Evolutionary conservation across 2,888 invertebrate species (phyloP), one percentile per base, ranked within the genome.

Genomic region (Deilephila porcellus): DNA sequence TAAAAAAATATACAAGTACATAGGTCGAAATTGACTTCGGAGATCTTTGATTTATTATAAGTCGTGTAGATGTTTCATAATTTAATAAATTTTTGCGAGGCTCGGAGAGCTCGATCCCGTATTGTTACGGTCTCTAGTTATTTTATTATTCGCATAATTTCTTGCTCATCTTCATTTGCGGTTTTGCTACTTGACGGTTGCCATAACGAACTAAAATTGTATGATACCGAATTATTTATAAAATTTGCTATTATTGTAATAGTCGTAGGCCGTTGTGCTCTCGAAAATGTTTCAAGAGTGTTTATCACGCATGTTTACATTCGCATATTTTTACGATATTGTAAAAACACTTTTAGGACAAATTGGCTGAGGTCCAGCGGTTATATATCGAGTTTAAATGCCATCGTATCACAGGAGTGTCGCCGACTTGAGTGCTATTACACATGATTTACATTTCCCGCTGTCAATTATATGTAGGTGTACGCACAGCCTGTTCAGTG

Each of bases 341-440:
- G 78, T 84, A 80, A 78, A 84, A 83, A 87, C 85, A 85, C 83
- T 84, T 86, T 89, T 88, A 86, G 83, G 84, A 86, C 86, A 89
- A 86, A 86, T 90, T 93, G 93, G 93, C 91, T 71, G 37, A 74
- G 74, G 75, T 90, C 93, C 93, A 93, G 85, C 73, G 78, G 79
- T 81, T 85, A 85, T 88, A 87, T 91, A 91, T 87, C 85, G 81
- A 86, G 88, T 89, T 83, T 88, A 87, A 90, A 89, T 88, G 86
- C 83, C 85, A 83, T 86, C 85, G 86, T 89, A 90, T 90, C 87
- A 87, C 83, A 84, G 86, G 85, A 85, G 85, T 85, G 89, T 88
- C 88, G 85, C 84, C 86, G 86, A 84, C 86, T 86, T 83, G 81
- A 86, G 83, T 85, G 86, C 88, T 86, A 87, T 88, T 89, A 87